Evolutionary conservation across 2,113 vertebrate species (phyloP).

Genomic region (Panthera leo): DNA sequence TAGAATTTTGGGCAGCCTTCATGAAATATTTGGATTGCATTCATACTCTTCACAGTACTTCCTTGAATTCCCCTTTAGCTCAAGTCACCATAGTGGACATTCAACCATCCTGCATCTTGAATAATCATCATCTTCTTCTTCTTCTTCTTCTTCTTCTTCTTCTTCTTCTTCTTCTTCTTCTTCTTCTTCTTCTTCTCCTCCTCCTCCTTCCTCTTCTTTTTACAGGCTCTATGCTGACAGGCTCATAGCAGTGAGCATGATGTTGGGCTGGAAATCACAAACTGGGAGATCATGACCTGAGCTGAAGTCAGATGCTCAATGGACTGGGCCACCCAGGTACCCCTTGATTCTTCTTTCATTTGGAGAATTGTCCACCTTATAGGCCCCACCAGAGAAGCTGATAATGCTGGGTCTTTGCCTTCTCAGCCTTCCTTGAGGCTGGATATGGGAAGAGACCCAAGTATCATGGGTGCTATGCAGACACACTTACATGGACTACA

Average conservation of each 20-base stretch:
- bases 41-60: neutral
- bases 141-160: too few relatives aligned
- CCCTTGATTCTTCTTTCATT: neutral
- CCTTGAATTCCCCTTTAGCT: neutral
- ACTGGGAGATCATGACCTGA: too few relatives aligned
- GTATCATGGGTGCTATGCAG: neutral
- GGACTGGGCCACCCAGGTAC: too few relatives aligned
- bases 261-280: too few relatives aligned
- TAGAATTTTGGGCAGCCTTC: neutral
- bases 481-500: neutral
- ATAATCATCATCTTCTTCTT: neutral
- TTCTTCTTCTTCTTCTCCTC: too few relatives aligned
- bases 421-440: neutral
- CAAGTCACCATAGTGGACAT: neutral
- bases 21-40: neutral
- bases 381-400: neutral
- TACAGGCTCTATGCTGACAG: too few relatives aligned
- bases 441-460: neutral
- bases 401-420: neutral
- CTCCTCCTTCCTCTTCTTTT: too few relatives aligned
- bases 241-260: too few relatives aligned
- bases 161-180: too few relatives aligned
- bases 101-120: neutral
- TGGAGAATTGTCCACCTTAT: neutral
- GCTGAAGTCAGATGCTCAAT: too few relatives aligned